Evolutionary conservation across 2,113 vertebrate species (phyloP), one percentile per base, ranked within the genome.

Genomic region (Dipodomys stephensi): DNA sequence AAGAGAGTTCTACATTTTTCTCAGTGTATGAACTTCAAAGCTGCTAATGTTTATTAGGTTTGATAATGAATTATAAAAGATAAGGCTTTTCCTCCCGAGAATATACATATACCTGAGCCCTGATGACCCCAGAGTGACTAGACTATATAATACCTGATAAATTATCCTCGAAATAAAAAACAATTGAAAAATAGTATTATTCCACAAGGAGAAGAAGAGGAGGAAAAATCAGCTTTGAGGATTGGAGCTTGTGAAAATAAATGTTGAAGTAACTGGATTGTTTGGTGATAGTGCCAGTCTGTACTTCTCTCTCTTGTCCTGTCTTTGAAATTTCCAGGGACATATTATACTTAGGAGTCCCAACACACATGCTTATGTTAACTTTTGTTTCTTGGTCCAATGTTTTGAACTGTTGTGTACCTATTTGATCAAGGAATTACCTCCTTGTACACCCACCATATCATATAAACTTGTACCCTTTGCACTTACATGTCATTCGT

Each of bases 11-110:
- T 28, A 89, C 87, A 53, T 4, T 84, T 92, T 23, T 67, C 35
- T 84, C 32, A 30, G 19, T 69, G 25, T 78, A 80, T 90, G 44
- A 88, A 77, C 53, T 57, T 88, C 22, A 82, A n/a, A 44, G 81
- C 30, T 44, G 10, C 4, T 78, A 69, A 65, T 68, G 68, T 90
- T 94, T 71, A 62, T 60, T 53, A 78, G 53, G 2, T n/a, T 64
- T 87, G 73, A 82, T 78, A 67, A 94, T 69, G 60, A 91, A 81
- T 85, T 94, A 64, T 79, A 91, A 95, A 39, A 89, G 20, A 18
- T 10, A 83, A 88, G 20, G 3, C 39, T 71, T 83, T 89, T 96
- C 76, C 53, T 84, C 22, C 46, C 74, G 6, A 87, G 0, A 49
- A 30, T 86, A 84, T 91, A 83, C 5, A 67, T 60, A 81, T 3